A percentile compares a stretch with the other conserved stretches of the same genome.
Evolutionary conservation across 37 sponge, comb jelly and placozoan genomes (phyloP).

Genomic region (Trichoplax adhaerens): DNA sequence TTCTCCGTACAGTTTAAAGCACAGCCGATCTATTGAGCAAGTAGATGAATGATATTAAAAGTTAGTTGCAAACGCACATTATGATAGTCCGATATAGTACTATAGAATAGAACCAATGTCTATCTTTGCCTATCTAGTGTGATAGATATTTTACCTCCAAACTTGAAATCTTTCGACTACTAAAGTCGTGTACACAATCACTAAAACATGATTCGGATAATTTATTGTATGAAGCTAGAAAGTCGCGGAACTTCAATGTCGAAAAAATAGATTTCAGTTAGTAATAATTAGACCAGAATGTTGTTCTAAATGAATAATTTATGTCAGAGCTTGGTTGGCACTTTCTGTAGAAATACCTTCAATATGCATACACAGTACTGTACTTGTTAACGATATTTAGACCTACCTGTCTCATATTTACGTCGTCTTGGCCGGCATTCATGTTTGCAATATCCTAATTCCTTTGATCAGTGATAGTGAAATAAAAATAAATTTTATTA

Average conservation of each 20-base stretch:
- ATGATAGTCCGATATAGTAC: neutral
- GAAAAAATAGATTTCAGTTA: neutral
- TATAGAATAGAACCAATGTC: neutral
- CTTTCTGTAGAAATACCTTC: too few relatives aligned
- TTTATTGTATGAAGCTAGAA: constrained; percentile 62
- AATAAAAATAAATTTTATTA: too few relatives aligned
- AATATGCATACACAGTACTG: too few relatives aligned
- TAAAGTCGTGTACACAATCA: constrained; percentile 69
- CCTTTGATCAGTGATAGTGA: too few relatives aligned
- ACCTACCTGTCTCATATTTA: too few relatives aligned
- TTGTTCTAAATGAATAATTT: too few relatives aligned
- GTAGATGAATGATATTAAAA: neutral
- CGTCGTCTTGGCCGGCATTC: too few relatives aligned
- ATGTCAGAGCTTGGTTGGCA: too few relatives aligned
- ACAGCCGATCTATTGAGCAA: constrained; percentile 29
- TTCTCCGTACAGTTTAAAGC: constrained; percentile 64
- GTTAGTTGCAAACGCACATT: neutral
- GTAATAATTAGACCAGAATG: too few relatives aligned
- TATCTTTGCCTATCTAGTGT: neutral
- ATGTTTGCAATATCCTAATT: too few relatives aligned
- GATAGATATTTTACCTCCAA: constrained; percentile 33
- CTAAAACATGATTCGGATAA: constrained; percentile 70
- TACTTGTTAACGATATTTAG: too few relatives aligned
- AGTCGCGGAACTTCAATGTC: constrained; percentile 57
- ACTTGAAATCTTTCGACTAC: constrained; percentile 34